Base-by-base conservation (phyloP, 2,113 vertebrate species). In the Harpagus bidentatus region DNA sequence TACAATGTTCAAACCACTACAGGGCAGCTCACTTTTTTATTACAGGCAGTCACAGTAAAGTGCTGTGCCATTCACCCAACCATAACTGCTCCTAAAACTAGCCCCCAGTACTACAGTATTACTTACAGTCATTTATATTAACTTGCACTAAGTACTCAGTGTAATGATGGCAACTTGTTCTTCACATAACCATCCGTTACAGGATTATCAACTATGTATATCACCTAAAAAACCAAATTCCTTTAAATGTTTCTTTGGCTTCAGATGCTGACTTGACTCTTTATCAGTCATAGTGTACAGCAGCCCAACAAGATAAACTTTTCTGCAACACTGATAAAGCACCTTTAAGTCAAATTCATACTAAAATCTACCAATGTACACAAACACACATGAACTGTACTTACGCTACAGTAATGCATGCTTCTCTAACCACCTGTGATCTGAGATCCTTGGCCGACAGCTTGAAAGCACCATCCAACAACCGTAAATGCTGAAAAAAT, bases 321-420 rank as follows among this genome's bases (percentile, higher is more conserved):
- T 52, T 71, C 90, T 81, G 25, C 25, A 53, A 47, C 65, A 38
- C 9, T 10, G n/a, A 28, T 6, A 86, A 61, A 47, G 63, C 58
- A 80, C 8, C 55, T 81, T 21, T 6, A 53, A 77, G 20, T 26
- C 52, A 66, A 29, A 31, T 4, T 45, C 67, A 65, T 28, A 48
- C 6, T 2, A 56, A 31, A 61, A 31, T 4, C 63, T 17, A 70
- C 29, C 55, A 47, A 21, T 4, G 9, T 4, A 78, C 40, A 52
- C 53, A 16, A 50, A 82, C 1, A 26, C 38, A 50, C 10, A 36
- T 3, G 13, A 40, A 18, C 13, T 4, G 65, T 87, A 99, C 99
- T 99, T 97, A 99, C 99, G 99, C 99, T 91, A 99, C 99, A 91
- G 99, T 99, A 93, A 99, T 99, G 98, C 99, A 99, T 25, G 99